Evolutionary conservation across 2,888 invertebrate genomes (phyloP).

Genomic region (Prosapia bicincta): DNA sequence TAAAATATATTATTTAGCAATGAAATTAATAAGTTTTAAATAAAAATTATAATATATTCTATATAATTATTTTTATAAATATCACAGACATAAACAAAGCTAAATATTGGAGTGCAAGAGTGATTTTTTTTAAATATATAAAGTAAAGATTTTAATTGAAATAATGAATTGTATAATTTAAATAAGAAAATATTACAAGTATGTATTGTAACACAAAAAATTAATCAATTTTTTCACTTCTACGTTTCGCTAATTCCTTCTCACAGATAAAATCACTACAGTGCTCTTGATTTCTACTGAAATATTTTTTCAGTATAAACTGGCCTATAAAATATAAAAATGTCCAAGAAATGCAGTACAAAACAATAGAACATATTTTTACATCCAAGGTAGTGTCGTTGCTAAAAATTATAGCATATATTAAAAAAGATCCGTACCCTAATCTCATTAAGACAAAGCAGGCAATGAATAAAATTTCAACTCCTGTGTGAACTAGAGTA

Average conservation of each 20-base stretch:
- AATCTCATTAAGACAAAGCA: conserved; percentile 53
- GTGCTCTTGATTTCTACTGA: not conserved
- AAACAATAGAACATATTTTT: conserved; percentile 46
- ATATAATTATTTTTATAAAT: not conserved
- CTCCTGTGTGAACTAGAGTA: conserved; percentile 47
- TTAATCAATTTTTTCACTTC: not conserved
- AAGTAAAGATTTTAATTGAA: not conserved
- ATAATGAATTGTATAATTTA: not conserved
- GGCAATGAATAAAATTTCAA: conserved; percentile 52
- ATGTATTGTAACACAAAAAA: not conserved
- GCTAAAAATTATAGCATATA: conserved; percentile 42
- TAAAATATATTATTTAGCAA: no score
- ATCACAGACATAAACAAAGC: not conserved
- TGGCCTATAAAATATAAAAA: conserved; percentile 51
- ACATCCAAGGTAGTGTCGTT: conserved; percentile 38
- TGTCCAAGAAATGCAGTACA: conserved; percentile 49
- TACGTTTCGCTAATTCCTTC: not conserved
- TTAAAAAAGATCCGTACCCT: conserved; percentile 52
- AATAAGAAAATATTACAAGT: no score
- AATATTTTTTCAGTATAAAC: conserved; percentile 49
- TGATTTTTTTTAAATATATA: not conserved
- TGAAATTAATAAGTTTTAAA: no score
- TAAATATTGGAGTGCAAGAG: not conserved
- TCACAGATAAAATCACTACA: not conserved
- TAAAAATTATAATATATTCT: no score